A percentile compares a stretch with the other conserved stretches of the same genome.
Evolutionary conservation across 2,113 vertebrate genomes (phyloP).

Genomic region (Butastur rufipennis): DNA sequence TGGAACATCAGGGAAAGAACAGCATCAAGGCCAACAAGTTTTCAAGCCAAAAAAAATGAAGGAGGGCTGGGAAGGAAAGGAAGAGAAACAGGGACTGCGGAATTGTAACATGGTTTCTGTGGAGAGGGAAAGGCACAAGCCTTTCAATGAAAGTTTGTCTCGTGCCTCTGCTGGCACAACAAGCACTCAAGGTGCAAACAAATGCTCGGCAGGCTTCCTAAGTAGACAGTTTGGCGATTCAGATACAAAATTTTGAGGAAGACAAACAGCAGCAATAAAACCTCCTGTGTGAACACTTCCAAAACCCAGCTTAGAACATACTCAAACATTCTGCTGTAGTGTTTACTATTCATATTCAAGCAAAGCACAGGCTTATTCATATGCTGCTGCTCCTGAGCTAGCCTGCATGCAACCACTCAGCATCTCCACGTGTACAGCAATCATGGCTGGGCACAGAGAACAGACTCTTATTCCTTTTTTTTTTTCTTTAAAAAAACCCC

Average conservation of each 20-base stretch:
- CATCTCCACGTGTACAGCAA: accelerated
- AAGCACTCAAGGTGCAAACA: neutral
- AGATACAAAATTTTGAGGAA: neutral
- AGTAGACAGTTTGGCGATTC: neutral
- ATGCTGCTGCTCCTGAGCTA: neutral
- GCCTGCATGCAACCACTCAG: accelerated
- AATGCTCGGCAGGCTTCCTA: neutral
- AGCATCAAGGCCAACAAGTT: neutral
- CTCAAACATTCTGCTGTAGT: neutral
- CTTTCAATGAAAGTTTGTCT: neutral
- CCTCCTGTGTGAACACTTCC: neutral
- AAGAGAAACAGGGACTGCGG: neutral
- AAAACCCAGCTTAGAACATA: neutral
- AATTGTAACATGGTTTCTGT: neutral
- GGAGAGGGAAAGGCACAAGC: neutral
- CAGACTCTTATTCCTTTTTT: accelerated
- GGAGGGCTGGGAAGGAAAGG: neutral
- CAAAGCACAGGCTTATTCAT: neutral
- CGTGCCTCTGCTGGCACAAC: neutral
- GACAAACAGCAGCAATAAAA: neutral
- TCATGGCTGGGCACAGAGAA: neutral
- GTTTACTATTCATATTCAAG: neutral
- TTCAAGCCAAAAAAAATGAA: neutral
- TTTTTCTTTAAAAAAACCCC: no score
- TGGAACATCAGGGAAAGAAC: neutral